A percentile compares a stretch with the other conserved stretches of the same genome.
phyloP scores from a whole-genome alignment of 2,797 vertebrate genomes.

The Diplodus sargus region DNA sequence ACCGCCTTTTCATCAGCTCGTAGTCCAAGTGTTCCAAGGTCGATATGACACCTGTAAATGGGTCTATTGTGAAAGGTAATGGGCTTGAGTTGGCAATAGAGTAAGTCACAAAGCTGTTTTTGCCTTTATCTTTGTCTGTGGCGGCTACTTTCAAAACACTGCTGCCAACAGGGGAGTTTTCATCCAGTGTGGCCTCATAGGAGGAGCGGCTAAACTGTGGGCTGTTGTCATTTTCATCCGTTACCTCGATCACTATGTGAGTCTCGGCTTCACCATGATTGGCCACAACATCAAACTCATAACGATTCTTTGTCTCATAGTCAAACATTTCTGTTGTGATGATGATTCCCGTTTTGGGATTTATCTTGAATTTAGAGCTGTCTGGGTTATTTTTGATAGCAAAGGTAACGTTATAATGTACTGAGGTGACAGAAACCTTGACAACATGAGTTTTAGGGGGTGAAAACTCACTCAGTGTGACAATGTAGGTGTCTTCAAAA shows the following conservation, averaged over 20 bases:
- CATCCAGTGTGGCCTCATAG: slow-evolving; percentile 88
- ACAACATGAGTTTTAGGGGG: slow-evolving; percentile 89
- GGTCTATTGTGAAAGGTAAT: slow-evolving; percentile 91
- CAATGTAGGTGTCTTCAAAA: slow-evolving; percentile 87
- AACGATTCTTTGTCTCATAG: slow-evolving; percentile 86
- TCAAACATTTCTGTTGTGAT: slow-evolving; percentile 87
- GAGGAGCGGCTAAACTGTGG: slow-evolving; percentile 88
- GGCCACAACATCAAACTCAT: slow-evolving; percentile 89
- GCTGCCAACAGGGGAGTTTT: slow-evolving; percentile 91
- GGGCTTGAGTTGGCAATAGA: slow-evolving; percentile 85
- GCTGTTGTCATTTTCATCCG: slow-evolving; percentile 93
- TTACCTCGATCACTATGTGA: slow-evolving; percentile 85
- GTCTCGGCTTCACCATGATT: slow-evolving; percentile 83
- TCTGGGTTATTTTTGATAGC: slow-evolving; percentile 86
- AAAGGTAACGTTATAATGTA: slow-evolving; percentile 86
- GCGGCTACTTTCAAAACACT: slow-evolving; percentile 90
- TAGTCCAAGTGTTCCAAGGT: slow-evolving; percentile 93
- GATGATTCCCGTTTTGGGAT: slow-evolving; percentile 90
- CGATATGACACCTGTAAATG: slow-evolving; percentile 90
- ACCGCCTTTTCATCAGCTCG: slow-evolving; percentile 94
- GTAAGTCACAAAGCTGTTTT: slow-evolving; percentile 92
- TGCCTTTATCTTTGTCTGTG: slow-evolving; percentile 87
- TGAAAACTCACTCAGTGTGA: slow-evolving; percentile 91
- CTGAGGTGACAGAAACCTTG: slow-evolving; percentile 83
- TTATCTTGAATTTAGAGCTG: slow-evolving; percentile 88